Base-by-base conservation (phyloP, 2,888 invertebrate genomes). In the Willowsia nigromaculata region DNA sequence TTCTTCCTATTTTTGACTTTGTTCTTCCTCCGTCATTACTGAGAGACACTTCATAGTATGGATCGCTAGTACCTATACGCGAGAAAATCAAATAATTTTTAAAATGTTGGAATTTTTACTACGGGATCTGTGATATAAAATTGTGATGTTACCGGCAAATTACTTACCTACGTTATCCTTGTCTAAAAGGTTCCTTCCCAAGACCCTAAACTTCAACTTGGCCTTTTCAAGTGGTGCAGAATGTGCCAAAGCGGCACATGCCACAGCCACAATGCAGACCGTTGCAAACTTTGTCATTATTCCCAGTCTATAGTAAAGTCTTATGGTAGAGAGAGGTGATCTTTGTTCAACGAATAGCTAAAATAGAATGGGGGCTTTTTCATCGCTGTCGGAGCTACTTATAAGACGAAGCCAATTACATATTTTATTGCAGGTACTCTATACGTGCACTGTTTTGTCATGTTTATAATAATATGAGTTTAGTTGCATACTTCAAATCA, bases 171-270 rank as follows among this genome's bases (percentile, higher is more conserved):
- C 22, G 53, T 76, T 83, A 62, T 90, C 90, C 43, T 86, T 90
- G 37, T 90, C 86, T 43, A 86, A 27, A 27, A 90, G 82, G 25
- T 47, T 90, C 47, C 83, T 91, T 88, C 86, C 91, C 5, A 81
- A 37, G 18, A 90, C 89, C 65, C 89, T 91, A 18, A 91, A 90
- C 59, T 56, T 91, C 22, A 91, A 84, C 50, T 91, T 91, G 11
- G 74, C 71, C 22, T 78, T 88, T 11, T 76, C 74, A 9, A 86
- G 1, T 0, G 78, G 22, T 1, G 85, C 86, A 50, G 83, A 25
- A 11, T 86, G 90, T 27, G 78, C 56, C 33, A 83, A 30, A 11
- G 50, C 76, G 18, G 83, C 88, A 65, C 83, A 88, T 27, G 33
- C 71, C 37, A 33, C 22, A 33, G 27, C 76, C 15, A 88, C 11